Evolutionary conservation across 2,888 invertebrate genomes (phyloP), one percentile per base, ranked within the genome.

Genomic region (Acholoe squamosa): DNA sequence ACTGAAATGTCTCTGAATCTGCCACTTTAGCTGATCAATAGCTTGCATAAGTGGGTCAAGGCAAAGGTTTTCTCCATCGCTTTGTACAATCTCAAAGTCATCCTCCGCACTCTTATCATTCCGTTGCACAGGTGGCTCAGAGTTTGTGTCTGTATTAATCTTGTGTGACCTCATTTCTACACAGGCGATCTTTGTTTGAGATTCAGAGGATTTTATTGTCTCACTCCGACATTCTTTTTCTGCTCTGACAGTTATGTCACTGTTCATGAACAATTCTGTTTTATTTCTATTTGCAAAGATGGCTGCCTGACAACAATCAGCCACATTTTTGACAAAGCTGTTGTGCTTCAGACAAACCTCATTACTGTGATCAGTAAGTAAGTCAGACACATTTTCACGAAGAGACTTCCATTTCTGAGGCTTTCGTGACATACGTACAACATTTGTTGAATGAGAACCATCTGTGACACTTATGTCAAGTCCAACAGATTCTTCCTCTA

Each of bases 341-440:
- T 43, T 33, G 76, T 93, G 93, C 25, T 71, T 61, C 14, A 77
- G 19, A 22, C 52, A 25, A 5, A 92, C 33, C 22, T 25, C 25
- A 19, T 88, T 86, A 0, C 89, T 84, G 0, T 61, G 31, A 33
- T 92, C 89, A 31, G 84, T 84, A 28, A 94, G 28, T 0, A 92
- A 54, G n/a, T 43, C 71, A n/a, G 91, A 91, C 0, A 95, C 93
- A 90, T 93, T 93, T 76, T 94, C 94, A n/a, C 94, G 92, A 34
- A 94, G 89, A 0, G 94, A 94, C 51, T 92, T 91, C 94, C 94
- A 95, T 88, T 93, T 93, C 77, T 92, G 92, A 5, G 94, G 93
- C 88, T 93, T 93, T 16, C 90, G 80, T 25, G 91, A 92, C 0
- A 91, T 90, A 51, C 90, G 91, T 3, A 93, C 77, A 10, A 93